Evolutionary conservation across 2,113 vertebrate genomes (phyloP).

Genomic region (Crypturellus undulatus): DNA sequence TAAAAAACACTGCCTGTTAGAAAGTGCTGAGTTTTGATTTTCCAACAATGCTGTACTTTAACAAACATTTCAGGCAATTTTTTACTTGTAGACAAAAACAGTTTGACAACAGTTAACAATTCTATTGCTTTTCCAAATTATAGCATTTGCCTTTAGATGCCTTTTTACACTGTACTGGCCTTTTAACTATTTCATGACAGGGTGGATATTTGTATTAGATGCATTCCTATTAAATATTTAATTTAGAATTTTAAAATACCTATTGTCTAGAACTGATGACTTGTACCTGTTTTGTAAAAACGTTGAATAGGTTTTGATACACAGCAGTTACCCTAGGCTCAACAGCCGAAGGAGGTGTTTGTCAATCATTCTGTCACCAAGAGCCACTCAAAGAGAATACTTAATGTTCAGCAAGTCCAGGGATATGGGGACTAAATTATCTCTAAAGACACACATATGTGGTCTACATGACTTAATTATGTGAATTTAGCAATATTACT

Average conservation of each 20-base stretch:
- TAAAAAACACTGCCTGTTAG: neutral
- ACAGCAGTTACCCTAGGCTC: neutral
- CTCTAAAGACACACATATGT: neutral
- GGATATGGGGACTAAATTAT: neutral
- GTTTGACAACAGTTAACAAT: neutral
- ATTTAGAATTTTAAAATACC: neutral
- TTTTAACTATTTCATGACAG: neutral
- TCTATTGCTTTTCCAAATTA: neutral
- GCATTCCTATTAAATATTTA: neutral
- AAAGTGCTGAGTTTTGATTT: neutral
- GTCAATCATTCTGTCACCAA: neutral
- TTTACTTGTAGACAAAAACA: neutral
- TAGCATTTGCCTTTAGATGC: neutral
- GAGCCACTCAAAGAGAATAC: neutral
- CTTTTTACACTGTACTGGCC: neutral
- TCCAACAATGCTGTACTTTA: neutral
- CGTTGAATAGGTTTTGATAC: neutral
- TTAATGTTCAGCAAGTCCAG: neutral
- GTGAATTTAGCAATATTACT: neutral
- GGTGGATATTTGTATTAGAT: neutral
- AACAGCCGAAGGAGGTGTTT: neutral
- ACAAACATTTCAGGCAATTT: neutral
- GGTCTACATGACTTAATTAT: neutral
- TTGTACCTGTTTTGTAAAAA: neutral
- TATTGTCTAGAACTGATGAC: neutral